Evolutionary conservation across 1,140 invertebrate species (phyloP).

Genomic region (Phthorimaea operculella): DNA sequence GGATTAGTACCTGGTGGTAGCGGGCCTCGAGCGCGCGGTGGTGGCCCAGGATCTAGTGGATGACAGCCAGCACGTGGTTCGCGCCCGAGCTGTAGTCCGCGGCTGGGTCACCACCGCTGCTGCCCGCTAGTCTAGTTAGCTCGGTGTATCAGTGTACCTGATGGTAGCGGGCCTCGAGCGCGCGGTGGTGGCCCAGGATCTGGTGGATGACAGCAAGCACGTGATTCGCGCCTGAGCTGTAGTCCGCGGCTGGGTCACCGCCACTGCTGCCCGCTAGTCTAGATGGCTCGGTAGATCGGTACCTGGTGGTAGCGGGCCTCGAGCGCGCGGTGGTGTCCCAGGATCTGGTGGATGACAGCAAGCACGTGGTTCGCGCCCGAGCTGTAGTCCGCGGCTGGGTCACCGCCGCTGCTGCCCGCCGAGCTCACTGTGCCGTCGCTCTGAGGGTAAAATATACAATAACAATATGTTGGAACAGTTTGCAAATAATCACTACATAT

Average conservation of each 20-base stretch:
- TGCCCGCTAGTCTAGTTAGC: too few relatives aligned
- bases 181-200: conserved; percentile 93
- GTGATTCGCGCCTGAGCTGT: conserved; percentile 92
- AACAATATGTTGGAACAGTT: too few relatives aligned
- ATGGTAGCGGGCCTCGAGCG: conserved; percentile 78
- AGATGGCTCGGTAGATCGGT: too few relatives aligned
- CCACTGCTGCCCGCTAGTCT: too few relatives aligned
- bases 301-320: conserved; percentile 82
- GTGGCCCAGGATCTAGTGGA: conserved; percentile 94
- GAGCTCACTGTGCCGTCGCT: conserved; percentile 49
- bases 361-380: conserved; percentile 91
- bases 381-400: conserved; percentile 95
- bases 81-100: conserved; percentile 96
- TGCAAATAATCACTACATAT: too few relatives aligned
- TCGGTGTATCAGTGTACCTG: too few relatives aligned
- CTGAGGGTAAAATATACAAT: conserved; percentile 12
- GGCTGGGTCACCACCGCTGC: conserved; percentile 90
- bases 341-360: conserved; percentile 92
- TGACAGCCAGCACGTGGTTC: conserved; percentile 88
- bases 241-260: conserved; percentile 94
- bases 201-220: conserved; percentile 92
- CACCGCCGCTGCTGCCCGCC: conserved; percentile 69
- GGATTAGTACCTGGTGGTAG: background rate
- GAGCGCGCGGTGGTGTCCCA: conserved; percentile 91
- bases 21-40: conserved; percentile 90